These are phyloP conservation scores for Pelecanus crispus DNA, from an alignment of 2,113 vertebrate species.

Conservation along the genomic window DNA sequence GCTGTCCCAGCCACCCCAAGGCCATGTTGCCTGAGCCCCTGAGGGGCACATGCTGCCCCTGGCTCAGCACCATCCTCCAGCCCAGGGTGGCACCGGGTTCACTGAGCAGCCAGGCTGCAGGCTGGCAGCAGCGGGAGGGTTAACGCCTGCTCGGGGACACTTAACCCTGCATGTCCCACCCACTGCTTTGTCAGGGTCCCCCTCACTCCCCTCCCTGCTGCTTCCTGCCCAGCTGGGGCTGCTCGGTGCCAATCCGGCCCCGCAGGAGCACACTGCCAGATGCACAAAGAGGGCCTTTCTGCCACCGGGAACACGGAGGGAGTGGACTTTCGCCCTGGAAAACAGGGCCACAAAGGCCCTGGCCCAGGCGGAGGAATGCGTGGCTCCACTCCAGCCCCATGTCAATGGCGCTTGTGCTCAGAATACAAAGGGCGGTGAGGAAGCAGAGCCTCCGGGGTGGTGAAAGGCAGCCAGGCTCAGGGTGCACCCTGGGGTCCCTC, in stretches of 20 bases:
- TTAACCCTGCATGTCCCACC: conserved; percentile 61
- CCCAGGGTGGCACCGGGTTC: background rate
- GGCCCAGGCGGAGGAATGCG: conserved; percentile 59
- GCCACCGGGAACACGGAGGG: conserved; percentile 61
- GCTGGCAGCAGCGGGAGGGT: conserved; percentile 31
- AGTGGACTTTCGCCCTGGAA: conserved; percentile 63
- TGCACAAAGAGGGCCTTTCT: conserved; percentile 72
- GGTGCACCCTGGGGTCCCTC: background rate
- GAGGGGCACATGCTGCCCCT: accelerated
- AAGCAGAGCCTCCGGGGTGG: conserved; percentile 40
- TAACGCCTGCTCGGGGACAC: background rate
- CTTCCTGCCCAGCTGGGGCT: conserved; percentile 85
- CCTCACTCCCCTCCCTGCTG: conserved; percentile 48
- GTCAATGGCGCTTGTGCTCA: conserved; percentile 69
- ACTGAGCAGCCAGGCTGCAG: background rate
- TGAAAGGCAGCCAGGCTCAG: conserved; percentile 48
- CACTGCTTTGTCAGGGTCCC: conserved; percentile 5
- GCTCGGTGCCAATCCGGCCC: conserved; percentile 72
- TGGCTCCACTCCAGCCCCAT: conserved; percentile 54
- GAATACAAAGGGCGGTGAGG: conserved; percentile 72
- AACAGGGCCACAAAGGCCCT: conserved; percentile 66
- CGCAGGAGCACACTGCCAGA: conserved; percentile 24
- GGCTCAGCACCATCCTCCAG: background rate
- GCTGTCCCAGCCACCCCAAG: background rate
- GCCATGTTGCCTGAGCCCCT: background rate